These are phyloP conservation scores for Balearica regulorum DNA, from an alignment of 2,797 vertebrate genomes.

Conservation along the genomic window DNA sequence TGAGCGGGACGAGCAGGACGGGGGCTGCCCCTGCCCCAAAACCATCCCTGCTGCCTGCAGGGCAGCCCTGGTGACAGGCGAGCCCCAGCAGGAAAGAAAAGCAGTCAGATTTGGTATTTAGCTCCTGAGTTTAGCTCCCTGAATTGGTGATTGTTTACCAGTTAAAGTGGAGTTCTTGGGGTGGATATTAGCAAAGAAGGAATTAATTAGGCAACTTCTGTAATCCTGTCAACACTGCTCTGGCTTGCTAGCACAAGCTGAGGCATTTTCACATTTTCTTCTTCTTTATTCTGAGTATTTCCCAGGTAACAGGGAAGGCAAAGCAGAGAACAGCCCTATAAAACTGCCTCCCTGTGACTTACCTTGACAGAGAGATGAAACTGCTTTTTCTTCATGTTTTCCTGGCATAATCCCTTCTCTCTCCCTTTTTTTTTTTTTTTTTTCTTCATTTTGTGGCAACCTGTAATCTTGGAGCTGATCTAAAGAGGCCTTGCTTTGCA, in stretches of 20 bases:
- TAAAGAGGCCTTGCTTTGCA: neutral
- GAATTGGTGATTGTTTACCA: slow-evolving; percentile 2
- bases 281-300: slow-evolving; percentile 13
- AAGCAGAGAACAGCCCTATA: neutral
- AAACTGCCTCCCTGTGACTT: neutral
- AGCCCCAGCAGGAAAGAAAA: neutral
- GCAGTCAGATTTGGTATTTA: neutral
- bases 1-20: rapidly evolving
- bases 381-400: neutral
- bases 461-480: neutral
- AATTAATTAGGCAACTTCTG: slow-evolving; percentile 59
- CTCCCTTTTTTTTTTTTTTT: neutral
- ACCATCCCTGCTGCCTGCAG: rapidly evolving
- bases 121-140: neutral
- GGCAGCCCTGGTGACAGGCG: neutral
- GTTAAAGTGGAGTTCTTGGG: neutral
- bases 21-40: neutral
- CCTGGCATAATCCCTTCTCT: neutral
- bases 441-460: neutral
- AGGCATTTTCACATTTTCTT: slow-evolving; percentile 5
- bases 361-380: neutral
- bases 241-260: slow-evolving; percentile 44
- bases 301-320: slow-evolving; percentile 1
- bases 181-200: slow-evolving; percentile 53
- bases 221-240: slow-evolving; percentile 49